A percentile compares a stretch with the other conserved stretches of the same genome.
These are phyloP conservation scores for Epizoanthus fatuus DNA, from an alignment of 92 coral and sea anemone genomes.

Conservation along the genomic window DNA sequence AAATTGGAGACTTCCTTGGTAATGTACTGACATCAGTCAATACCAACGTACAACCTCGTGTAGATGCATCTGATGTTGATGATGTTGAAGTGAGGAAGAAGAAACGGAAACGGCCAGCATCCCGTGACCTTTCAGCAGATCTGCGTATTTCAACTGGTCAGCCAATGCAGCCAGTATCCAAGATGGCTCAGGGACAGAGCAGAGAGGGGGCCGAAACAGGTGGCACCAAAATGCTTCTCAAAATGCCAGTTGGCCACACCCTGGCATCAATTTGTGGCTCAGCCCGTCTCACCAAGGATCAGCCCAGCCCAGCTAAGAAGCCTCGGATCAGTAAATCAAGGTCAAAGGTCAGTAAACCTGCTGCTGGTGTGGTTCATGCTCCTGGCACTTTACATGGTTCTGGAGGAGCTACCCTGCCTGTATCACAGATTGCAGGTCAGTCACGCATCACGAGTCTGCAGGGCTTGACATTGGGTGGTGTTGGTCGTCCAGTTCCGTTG, in stretches of 20 bases:
- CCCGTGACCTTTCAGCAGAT: constrained; percentile 82
- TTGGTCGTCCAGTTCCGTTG: constrained; percentile 70
- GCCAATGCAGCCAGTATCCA: constrained; percentile 11
- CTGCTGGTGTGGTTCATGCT: constrained; percentile 51
- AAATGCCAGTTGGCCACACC: constrained; percentile 84
- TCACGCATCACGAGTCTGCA: constrained; percentile 33
- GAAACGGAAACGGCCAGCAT: constrained; percentile 92
- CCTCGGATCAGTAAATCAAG: constrained; percentile 84
- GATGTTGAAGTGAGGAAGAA: constrained; percentile 90
- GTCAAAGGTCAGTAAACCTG: constrained; percentile 57
- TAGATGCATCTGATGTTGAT: constrained; percentile 93
- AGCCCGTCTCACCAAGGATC: constrained; percentile 63
- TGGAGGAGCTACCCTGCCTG: constrained; percentile 48
- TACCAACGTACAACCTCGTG: constrained; percentile 78
- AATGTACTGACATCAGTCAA: constrained; percentile 87
- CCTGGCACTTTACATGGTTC: constrained; percentile 51
- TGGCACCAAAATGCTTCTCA: constrained; percentile 66
- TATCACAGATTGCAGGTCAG: constrained; percentile 35
- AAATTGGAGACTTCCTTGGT: constrained; percentile 97
- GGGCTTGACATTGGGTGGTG: constrained; percentile 53
- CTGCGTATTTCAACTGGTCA: constrained; percentile 57
- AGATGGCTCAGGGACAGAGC: constrained; percentile 36
- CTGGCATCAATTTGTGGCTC: constrained; percentile 79
- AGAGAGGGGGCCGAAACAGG: constrained; percentile 37
- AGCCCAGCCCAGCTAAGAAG: constrained; percentile 86